Conservation (phyloP, 2,113 vertebrate species). For the Falco punctatus region DNA sequence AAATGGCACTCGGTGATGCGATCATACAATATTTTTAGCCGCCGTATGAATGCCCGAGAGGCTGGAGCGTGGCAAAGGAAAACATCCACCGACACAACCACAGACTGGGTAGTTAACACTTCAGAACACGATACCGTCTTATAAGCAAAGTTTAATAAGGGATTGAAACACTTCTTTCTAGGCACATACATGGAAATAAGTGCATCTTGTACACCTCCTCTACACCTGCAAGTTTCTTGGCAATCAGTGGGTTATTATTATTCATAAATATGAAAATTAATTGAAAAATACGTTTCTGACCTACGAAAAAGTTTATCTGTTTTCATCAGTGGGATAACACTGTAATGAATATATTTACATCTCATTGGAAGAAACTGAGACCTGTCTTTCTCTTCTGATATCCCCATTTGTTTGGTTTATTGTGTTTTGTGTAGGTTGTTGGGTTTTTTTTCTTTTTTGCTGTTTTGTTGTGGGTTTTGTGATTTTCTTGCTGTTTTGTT, state of each 20-base stretch:
- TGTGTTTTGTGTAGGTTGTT: too few relatives aligned
- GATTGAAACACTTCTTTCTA: slow-evolving; percentile 61
- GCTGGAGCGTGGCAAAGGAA: background rate
- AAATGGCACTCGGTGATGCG: background rate
- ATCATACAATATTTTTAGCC: background rate
- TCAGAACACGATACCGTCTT: background rate
- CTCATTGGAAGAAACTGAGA: slow-evolving; percentile 59
- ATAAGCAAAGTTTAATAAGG: slow-evolving; percentile 62
- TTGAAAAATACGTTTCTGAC: slow-evolving; percentile 68
- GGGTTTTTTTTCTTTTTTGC: background rate
- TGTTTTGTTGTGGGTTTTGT: background rate
- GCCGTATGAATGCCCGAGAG: background rate
- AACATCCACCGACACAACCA: background rate
- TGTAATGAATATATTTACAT: slow-evolving; percentile 79
- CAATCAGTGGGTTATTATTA: slow-evolving; percentile 19
- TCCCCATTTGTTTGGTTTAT: background rate
- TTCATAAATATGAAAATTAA: slow-evolving; percentile 72
- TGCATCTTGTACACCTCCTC: slow-evolving; percentile 19
- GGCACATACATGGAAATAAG: slow-evolving; percentile 56
- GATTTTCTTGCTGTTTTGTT: too few relatives aligned
- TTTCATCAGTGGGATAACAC: slow-evolving; percentile 70
- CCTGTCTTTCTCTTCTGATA: background rate
- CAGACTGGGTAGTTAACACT: slow-evolving; percentile 6
- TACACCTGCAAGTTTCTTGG: slow-evolving; percentile 41
- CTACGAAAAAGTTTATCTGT: slow-evolving; percentile 72